Evolutionary conservation across 1,140 invertebrate genomes (phyloP).

Genomic region (Linepithema humile): DNA sequence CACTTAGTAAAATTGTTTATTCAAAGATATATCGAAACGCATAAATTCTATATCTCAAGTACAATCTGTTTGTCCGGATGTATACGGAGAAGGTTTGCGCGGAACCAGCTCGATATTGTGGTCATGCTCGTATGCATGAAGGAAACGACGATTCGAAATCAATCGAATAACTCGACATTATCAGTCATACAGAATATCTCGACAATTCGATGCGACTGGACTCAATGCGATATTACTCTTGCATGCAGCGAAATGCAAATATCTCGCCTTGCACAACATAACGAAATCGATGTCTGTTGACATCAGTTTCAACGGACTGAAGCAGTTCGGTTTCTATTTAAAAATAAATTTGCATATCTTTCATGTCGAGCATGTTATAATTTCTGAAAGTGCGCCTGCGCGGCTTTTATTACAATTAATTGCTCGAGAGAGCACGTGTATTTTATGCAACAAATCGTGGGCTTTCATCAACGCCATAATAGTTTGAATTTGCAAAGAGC

Average conservation of each 20-base stretch:
- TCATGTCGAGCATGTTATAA: neutral
- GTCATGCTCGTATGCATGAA: neutral
- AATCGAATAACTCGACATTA: conserved; percentile 35
- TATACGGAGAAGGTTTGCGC: conserved; percentile 16
- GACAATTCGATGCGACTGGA: neutral
- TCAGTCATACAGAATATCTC: neutral
- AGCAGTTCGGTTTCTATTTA: neutral
- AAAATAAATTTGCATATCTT: conserved; percentile 18
- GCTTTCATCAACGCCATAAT: conserved; percentile 9
- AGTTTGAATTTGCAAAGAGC: conserved; percentile 27
- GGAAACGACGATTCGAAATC: conserved; percentile 5
- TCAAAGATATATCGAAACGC: neutral
- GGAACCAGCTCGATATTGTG: conserved; percentile 6
- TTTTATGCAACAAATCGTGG: neutral
- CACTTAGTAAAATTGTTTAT: neutral
- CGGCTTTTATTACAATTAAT: conserved; percentile 2
- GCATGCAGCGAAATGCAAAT: conserved; percentile 34
- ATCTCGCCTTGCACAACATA: neutral
- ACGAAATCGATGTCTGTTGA: neutral
- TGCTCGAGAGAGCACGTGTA: neutral
- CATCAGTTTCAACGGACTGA: neutral
- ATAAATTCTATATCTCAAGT: conserved; percentile 14
- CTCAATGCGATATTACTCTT: conserved; percentile 18
- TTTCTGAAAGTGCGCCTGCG: neutral
- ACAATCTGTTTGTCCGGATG: neutral